These are phyloP conservation scores for Papilio gigon DNA, from an alignment of 2,888 invertebrate species.

Conservation along the genomic window DNA sequence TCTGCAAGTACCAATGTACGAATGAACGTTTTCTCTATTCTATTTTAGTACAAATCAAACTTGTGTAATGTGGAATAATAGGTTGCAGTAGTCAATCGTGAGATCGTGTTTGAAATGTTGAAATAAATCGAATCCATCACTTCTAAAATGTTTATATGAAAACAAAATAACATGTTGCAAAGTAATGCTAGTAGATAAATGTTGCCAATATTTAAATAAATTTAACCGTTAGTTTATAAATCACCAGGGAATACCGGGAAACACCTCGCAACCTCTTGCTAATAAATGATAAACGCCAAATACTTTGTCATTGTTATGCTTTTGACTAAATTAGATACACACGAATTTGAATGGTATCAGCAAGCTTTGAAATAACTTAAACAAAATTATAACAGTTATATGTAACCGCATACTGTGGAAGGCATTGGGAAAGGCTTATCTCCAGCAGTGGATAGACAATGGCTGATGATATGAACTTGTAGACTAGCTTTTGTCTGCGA, in stretches of 20 bases:
- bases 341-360: constrained; percentile 7
- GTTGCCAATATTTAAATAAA: neutral
- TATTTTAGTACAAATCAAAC: constrained; percentile 16
- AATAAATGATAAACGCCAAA: constrained; percentile 25
- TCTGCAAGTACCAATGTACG: constrained; percentile 1
- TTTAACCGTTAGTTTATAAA: constrained; percentile 13
- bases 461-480: too few species aligned
- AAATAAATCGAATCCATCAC: too few species aligned
- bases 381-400: too few species aligned
- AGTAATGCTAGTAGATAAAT: neutral
- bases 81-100: too few species aligned
- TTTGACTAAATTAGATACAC: constrained; percentile 25
- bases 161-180: too few species aligned
- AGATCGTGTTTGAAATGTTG: too few species aligned
- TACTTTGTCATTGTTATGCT: constrained; percentile 24
- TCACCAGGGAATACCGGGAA: constrained; percentile 17
- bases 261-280: constrained; percentile 24
- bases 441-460: too few species aligned
- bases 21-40: constrained; percentile 18
- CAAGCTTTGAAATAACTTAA: neutral
- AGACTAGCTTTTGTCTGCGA: too few species aligned
- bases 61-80: neutral
- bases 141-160: too few species aligned
- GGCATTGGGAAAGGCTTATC: too few species aligned
- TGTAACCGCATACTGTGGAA: too few species aligned